Evolutionary conservation across 1,140 invertebrate species (phyloP), one percentile per base, ranked within the genome.

Genomic region (Atopsyche davidsoni): DNA sequence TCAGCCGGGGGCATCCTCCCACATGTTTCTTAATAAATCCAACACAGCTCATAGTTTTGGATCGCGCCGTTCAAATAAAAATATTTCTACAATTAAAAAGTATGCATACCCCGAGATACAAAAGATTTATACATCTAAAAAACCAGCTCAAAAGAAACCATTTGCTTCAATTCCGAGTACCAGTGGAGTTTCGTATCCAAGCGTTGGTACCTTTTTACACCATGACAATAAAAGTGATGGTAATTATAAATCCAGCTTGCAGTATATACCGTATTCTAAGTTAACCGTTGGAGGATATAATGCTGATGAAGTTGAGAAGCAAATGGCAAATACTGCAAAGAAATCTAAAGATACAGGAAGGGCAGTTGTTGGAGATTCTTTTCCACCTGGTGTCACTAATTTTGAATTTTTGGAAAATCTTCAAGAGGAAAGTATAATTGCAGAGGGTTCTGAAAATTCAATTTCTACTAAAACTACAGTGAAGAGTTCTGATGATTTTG

Each of bases 231-330:
- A 60, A 14, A 50, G 14, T 59, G 7, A 55, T 38, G 46, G 49
- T 52, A 2, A 34, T 9, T 60, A 58, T 39, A 62, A 63, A 51
- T 28, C 6, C n/a, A 28, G 24, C n/a, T n/a, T n/a, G n/a, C n/a
- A n/a, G 42, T 74, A 74, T 54, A 69, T 74, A 55, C 72, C 72
- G 4, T 74, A 74, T 59, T 65, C 69, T 14, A 64, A 73, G 60
- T 55, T 74, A 46, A 73, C 72, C 17, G 44, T 74, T 46, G 70
- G 72, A 17, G 70, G 70, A 18, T 65, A 67, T 3, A 64, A 56
- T 55, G 61, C 65, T 10, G 66, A 66, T 56, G 69, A 72, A 36
- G 63, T 70, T 36, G 68, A 70, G 57, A 63, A 56, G 53, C 64
- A 68, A 65, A 56, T 71, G 59, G 58, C 60, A 46, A 13, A 21